phyloP scores from a whole-genome alignment of 2,797 vertebrate genomes.

The Microhierax caerulescens region DNA sequence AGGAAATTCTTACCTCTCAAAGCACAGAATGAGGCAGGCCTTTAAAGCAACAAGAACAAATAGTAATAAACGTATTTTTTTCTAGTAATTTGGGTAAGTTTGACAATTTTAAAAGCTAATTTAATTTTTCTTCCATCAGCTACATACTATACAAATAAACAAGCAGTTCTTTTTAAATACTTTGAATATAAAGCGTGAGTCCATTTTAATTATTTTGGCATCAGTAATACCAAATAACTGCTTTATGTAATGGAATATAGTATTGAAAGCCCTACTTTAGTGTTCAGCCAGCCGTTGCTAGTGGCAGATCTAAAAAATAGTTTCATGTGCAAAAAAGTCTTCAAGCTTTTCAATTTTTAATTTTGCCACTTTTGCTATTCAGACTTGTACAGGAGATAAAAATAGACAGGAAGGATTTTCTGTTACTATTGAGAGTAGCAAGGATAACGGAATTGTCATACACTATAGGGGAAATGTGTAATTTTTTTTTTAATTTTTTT shows the following conservation, averaged over 20 bases:
- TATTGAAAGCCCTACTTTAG: neutral
- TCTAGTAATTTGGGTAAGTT: neutral
- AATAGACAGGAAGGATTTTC: neutral
- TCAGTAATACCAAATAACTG: neutral
- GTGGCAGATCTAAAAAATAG: neutral
- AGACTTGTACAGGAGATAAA: neutral
- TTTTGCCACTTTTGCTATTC: neutral
- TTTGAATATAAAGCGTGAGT: neutral
- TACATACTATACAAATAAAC: neutral
- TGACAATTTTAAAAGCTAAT: neutral
- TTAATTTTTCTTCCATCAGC: neutral
- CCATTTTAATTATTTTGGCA: neutral
- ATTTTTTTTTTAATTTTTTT: no score
- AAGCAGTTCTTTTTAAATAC: constrained; percentile 15
- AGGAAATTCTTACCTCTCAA: neutral
- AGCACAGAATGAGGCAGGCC: neutral
- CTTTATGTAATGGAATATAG: constrained; percentile 23
- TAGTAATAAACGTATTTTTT: neutral
- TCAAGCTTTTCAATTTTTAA: neutral
- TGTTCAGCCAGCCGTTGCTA: neutral
- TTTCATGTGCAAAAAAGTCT: neutral
- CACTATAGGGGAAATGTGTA: neutral
- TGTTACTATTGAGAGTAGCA: neutral
- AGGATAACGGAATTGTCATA: neutral
- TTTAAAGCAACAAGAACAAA: neutral